A percentile compares a stretch with the other conserved stretches of the same genome.
These are phyloP conservation scores for Polypterus senegalus DNA, from an alignment of 2,113 vertebrate genomes.

Conservation along the genomic window DNA sequence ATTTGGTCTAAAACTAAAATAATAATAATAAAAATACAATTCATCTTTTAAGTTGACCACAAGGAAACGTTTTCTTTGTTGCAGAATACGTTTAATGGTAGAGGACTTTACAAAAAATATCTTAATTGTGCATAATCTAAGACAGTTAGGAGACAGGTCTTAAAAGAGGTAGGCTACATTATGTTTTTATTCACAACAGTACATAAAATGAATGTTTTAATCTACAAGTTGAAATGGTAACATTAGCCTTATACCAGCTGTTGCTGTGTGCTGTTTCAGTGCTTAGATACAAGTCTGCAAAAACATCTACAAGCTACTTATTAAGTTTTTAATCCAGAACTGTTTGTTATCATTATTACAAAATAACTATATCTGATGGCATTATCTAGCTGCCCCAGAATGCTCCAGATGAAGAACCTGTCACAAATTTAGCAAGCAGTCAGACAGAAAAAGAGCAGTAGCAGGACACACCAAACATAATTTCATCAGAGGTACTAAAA, in stretches of 20 bases:
- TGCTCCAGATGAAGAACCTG: conserved; percentile 4
- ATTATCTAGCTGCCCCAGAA: background rate
- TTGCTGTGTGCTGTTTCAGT: too few relatives aligned
- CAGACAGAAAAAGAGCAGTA: conserved; percentile 1
- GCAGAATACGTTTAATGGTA: conserved; percentile 3
- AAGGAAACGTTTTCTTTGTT: background rate
- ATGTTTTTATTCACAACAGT: background rate
- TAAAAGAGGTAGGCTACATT: conserved; percentile 6
- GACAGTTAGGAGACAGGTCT: background rate
- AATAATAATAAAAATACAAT: too few relatives aligned
- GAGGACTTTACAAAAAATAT: conserved; percentile 5
- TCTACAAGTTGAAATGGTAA: too few relatives aligned
- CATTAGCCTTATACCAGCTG: too few relatives aligned
- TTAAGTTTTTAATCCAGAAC: too few relatives aligned
- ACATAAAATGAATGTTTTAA: too few relatives aligned
- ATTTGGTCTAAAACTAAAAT: too few relatives aligned
- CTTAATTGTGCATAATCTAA: conserved; percentile 1
- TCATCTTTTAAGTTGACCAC: too few relatives aligned
- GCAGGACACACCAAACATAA: background rate
- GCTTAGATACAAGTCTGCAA: too few relatives aligned
- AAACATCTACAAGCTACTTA: too few relatives aligned
- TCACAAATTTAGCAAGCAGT: conserved; percentile 7
- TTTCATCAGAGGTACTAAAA: conserved; percentile 7
- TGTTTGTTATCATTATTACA: conserved; percentile 3
- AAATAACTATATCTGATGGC: background rate